Base-by-base conservation (phyloP, 2,113 vertebrate genomes). In the Siniperca chuatsi region DNA sequence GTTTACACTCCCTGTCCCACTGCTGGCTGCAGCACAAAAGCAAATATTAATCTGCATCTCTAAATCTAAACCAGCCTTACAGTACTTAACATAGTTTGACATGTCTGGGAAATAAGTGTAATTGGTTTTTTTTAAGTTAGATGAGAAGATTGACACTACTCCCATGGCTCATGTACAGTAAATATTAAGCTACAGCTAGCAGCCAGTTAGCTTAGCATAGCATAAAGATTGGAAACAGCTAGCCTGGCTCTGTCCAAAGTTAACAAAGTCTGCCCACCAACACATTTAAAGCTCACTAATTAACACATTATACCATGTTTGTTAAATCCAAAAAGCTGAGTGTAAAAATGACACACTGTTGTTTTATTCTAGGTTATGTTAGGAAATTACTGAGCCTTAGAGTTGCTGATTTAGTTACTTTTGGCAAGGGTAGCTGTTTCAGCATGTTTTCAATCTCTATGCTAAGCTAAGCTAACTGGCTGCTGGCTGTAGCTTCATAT, bases 181-280 rank as follows among this genome's bases (percentile, higher is more conserved):
- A 70, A 74, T 25, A 70, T 61, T 8, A 75, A 25, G 29, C 5
- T 13, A 11, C 54, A 71, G n/a, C 46, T 18, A 33, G 1, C 1
- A n/a, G 40, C 33, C 2, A 70, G 33, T 25, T 37, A 48, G 21
- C 48, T 40, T 81, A 67, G 48, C 37, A 68, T 50, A 80, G 75
- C 66, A 76, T 64, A 54, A 54, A 46, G 35, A 12, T 7, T 21
- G 10, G 21, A 69, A 13, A 37, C 35, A 37, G 35, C 35, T 37
- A 37, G 35, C 13, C 0, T 52, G 44, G 4, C 48, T 6, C 20
- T 25, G 15, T 57, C 37, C 12, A 25, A 44, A 64, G 15, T 33
- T 48, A 29, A 79, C 65, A 37, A 23, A 40, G 18, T 55, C 37
- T 3, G 35, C 15, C 44, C 35, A 44, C 16, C 57, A 42, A 2